Percentiles rank a stretch among this genome's conserved stretches.
Conservation (phyloP, 35 echinoderm and acorn worm genomes). For the Eucidaris tribuloides region DNA sequence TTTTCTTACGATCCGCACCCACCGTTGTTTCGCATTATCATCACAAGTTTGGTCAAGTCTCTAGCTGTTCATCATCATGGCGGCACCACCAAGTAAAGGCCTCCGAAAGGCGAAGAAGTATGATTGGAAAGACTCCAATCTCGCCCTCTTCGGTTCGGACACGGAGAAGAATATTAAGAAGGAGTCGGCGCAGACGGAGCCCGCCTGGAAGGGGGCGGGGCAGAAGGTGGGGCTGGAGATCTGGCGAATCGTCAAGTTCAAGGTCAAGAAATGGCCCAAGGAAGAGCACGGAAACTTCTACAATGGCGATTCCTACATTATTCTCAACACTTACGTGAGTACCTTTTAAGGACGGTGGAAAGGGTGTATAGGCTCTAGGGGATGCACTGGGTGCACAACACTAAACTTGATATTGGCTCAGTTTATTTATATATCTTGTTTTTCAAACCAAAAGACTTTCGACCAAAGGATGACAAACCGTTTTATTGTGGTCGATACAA, state of each 20-base stretch:
- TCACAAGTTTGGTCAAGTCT: no score
- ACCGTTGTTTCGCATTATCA: no score
- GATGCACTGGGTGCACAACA: not conserved
- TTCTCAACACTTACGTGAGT: slow-evolving; percentile 94
- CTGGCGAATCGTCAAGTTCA: slow-evolving; percentile 90
- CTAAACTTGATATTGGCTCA: not conserved
- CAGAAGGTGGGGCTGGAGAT: slow-evolving; percentile 53
- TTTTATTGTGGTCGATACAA: not conserved
- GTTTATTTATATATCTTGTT: not conserved
- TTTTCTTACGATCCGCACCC: no score
- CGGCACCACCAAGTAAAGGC: not conserved
- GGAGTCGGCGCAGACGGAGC: slow-evolving; percentile 60
- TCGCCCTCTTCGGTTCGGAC: slow-evolving; percentile 72
- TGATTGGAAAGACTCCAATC: slow-evolving; percentile 81
- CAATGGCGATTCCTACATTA: slow-evolving; percentile 92
- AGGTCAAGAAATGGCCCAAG: slow-evolving; percentile 79
- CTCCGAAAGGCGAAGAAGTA: slow-evolving; percentile 66
- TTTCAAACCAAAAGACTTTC: not conserved
- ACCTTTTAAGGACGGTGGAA: no score
- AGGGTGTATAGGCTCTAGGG: no score
- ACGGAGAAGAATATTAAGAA: slow-evolving; percentile 70
- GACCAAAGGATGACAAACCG: not conserved
- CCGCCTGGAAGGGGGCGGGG: slow-evolving; percentile 60
- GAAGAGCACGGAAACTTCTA: slow-evolving; percentile 84
- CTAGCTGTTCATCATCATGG: not conserved